A percentile compares a stretch with the other conserved stretches of the same genome.
Conservation (phyloP, 2,888 invertebrate species). For the Ennomos quercinarius region DNA sequence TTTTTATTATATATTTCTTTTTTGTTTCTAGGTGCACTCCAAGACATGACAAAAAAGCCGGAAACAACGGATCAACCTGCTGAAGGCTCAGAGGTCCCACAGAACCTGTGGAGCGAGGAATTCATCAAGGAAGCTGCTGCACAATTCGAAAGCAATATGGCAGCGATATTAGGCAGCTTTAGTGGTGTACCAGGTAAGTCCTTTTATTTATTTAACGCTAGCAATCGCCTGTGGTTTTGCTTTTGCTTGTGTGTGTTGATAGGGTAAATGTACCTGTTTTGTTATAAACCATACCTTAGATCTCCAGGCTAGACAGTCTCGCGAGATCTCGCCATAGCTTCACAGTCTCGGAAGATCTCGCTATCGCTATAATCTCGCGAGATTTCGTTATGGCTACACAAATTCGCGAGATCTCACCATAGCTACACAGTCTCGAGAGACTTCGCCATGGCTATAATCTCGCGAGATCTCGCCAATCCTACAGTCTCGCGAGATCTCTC, state of each 20-base stretch:
- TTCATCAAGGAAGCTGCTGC: slow-evolving; percentile 89
- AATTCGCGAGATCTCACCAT: no score
- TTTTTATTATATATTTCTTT: no score
- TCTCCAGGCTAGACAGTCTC: no score
- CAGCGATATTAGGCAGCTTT: slow-evolving; percentile 78
- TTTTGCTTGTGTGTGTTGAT: background rate
- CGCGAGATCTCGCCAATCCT: no score
- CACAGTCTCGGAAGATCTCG: no score
- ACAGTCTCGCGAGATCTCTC: no score
- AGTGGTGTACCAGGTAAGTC: slow-evolving; percentile 74
- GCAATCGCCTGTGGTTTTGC: background rate
- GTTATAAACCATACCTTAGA: background rate
- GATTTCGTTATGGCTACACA: no score
- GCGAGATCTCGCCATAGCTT: no score
- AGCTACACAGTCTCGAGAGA: no score
- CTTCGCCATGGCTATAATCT: no score
- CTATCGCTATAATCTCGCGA: no score
- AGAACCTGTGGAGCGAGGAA: slow-evolving; percentile 89
- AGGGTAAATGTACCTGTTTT: no score
- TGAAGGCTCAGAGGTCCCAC: slow-evolving; percentile 56
- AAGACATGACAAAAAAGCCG: slow-evolving; percentile 77
- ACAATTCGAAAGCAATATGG: slow-evolving; percentile 90
- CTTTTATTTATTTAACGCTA: background rate
- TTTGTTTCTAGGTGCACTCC: slow-evolving; percentile 84
- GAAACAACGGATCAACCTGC: slow-evolving; percentile 42